These are phyloP conservation scores for Drosophila barbarae DNA, from an alignment of 2,888 invertebrate species.

Conservation along the genomic window DNA sequence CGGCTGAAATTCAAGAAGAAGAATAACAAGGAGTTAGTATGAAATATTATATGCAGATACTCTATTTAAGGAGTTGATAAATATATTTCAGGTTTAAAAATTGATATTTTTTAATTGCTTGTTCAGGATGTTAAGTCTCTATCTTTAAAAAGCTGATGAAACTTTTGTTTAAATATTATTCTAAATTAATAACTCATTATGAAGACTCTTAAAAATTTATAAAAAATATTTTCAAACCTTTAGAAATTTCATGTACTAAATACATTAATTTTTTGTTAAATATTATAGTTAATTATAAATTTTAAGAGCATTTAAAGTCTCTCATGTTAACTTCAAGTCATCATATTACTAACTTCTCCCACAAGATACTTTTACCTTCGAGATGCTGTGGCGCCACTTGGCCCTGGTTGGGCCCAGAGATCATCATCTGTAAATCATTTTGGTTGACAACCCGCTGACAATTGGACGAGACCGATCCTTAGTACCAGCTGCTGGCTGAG, in stretches of 20 bases:
- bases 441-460: constrained; percentile 72
- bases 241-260: neutral
- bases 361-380: constrained; percentile 2
- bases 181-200: neutral
- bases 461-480: constrained; percentile 48
- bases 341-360: constrained; percentile 14
- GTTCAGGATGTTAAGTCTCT: neutral
- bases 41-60: too few relatives aligned
- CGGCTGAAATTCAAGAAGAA: too few relatives aligned
- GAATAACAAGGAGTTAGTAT: too few relatives aligned
- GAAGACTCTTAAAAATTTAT: neutral
- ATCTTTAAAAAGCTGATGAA: neutral
- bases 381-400: constrained; percentile 54
- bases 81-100: neutral
- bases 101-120: neutral
- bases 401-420: constrained; percentile 9
- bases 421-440: constrained; percentile 58
- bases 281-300: neutral
- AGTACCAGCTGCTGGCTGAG: neutral
- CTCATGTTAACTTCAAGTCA: neutral
- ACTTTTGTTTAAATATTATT: neutral
- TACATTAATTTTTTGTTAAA: neutral
- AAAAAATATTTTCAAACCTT: neutral
- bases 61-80: neutral
- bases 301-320: neutral